Base-by-base conservation (phyloP, 2,797 vertebrate genomes). In the Sebastolobus alascanus region DNA sequence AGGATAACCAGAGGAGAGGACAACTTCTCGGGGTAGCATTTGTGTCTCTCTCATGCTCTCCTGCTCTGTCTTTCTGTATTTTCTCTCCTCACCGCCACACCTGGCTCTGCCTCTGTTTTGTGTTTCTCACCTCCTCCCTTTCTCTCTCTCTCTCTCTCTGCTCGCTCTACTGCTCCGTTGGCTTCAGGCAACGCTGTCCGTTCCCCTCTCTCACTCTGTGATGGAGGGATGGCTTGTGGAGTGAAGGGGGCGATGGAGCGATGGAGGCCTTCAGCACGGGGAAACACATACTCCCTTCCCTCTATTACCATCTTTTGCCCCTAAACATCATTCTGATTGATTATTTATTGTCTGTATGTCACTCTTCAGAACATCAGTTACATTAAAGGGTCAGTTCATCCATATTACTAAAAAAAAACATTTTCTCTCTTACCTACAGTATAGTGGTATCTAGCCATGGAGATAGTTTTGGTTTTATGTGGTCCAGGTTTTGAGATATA, bases 171-270 rank as follows among this genome's bases (percentile, higher is more conserved):
- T 68, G 91, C 92, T 93, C 91, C 5, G 77, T 76, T 92, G 86
- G 90, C 90, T 95, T 77, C 79, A 63, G 91, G 92, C 88, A 35
- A 63, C 52, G 83, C 92, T 92, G 93, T 94, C 93, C 84, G 90
- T 95, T 94, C 92, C 91, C 87, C 93, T 92, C 87, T 75, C 91
- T 93, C 91, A 79, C 91, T 87, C 91, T 63, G 89, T 95, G 94
- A 95, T 92, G 91, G 93, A 93, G 92, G 90, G 85, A 90, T 84
- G 81, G 88, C 85, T 89, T 63, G 79, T 75, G 83, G 88, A 89
- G 84, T 90, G 85, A 90, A 85, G 83, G 84, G 83, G 76, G 89
- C 84, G 75, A 71, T 92, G 93, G 84, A 91, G 92, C 88, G 78
- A 79, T 77, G 85, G 84, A 90, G 89, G 82, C 90, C 89, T 87